Evolutionary conservation across 2,113 vertebrate species (phyloP).

Genomic region (Proterorhinus semilunaris): DNA sequence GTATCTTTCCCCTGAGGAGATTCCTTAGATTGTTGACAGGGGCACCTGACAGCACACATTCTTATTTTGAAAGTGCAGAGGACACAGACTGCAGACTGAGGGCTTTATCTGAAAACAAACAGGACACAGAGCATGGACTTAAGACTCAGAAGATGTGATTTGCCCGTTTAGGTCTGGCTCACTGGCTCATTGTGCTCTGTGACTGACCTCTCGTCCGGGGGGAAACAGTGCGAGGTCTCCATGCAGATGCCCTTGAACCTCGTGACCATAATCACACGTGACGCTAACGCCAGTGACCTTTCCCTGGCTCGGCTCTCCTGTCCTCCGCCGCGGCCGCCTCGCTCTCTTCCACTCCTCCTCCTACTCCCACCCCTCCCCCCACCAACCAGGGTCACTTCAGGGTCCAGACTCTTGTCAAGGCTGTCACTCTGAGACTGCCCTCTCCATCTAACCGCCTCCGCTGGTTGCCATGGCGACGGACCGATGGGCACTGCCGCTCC

Average conservation of each 20-base stretch:
- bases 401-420: conserved; percentile 77
- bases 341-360: neutral
- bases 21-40: neutral
- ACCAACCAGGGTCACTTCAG: conserved; percentile 66
- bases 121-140: neutral
- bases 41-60: neutral
- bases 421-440: conserved; percentile 75
- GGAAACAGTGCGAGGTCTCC: conserved; percentile 44
- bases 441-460: conserved; percentile 71
- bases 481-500: conserved; percentile 51
- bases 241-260: conserved; percentile 66
- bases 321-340: conserved; percentile 13
- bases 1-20: neutral
- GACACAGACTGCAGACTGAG: neutral
- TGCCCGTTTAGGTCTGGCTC: conserved; percentile 36
- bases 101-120: conserved; percentile 3
- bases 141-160: conserved; percentile 32
- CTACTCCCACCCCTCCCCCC: conserved; percentile 30
- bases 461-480: conserved; percentile 73
- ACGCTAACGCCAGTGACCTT: conserved; percentile 63
- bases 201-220: conserved; percentile 50
- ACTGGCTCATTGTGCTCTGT: conserved; percentile 31
- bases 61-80: conserved; percentile 7
- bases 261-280: conserved; percentile 65
- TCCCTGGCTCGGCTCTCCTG: conserved; percentile 40